phyloP scores from a whole-genome alignment of 2,888 invertebrate genomes.

The Barypeithes pellucidus region DNA sequence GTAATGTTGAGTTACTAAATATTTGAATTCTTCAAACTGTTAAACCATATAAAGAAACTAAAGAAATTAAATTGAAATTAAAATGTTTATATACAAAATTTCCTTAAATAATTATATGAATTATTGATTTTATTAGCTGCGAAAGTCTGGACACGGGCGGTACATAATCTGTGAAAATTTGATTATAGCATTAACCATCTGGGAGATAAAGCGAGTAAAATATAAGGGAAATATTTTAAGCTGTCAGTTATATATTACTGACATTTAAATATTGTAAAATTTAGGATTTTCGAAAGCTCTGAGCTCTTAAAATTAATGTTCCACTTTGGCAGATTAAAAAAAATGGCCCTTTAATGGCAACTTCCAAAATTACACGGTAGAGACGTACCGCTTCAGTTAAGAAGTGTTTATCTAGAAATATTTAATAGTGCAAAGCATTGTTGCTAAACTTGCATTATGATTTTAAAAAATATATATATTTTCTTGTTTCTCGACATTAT shows the following conservation, averaged over 20 bases:
- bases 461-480: no score
- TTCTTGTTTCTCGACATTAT: no score
- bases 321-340: constrained; percentile 14
- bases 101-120: neutral
- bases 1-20: no score
- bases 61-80: neutral
- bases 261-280: constrained; percentile 14
- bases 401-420: no score
- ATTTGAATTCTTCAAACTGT: no score
- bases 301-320: constrained; percentile 2
- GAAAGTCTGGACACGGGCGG: neutral
- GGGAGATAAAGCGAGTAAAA: constrained; percentile 8
- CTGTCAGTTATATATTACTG: constrained; percentile 10
- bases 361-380: neutral
- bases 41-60: no score
- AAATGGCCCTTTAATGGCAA: neutral
- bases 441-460: no score
- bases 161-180: constrained; percentile 11
- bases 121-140: constrained; percentile 6
- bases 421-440: no score
- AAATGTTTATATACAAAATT: neutral
- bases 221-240: constrained; percentile 12
- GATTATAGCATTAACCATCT: constrained; percentile 6
- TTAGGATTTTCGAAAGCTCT: constrained; percentile 9
- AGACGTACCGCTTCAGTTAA: no score